These are phyloP conservation scores for Meda fulgida DNA, from an alignment of 2,797 vertebrate genomes.

Conservation along the genomic window DNA sequence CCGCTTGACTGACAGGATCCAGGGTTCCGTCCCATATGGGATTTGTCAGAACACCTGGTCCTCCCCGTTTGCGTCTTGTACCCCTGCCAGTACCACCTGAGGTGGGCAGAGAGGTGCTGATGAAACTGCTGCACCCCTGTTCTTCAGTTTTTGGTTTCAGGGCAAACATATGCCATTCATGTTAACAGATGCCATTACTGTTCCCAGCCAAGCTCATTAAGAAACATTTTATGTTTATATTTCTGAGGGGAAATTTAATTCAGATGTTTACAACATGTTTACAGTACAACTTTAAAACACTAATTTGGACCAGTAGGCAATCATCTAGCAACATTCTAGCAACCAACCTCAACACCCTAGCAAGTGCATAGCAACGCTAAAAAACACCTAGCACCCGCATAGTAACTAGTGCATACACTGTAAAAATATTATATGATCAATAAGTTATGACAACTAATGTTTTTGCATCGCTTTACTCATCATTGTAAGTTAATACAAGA, in stretches of 20 bases:
- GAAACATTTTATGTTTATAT: not conserved
- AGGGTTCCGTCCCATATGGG: conserved; percentile 36
- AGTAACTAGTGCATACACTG: not conserved
- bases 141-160: conserved; percentile 22
- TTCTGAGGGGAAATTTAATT: not conserved
- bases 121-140: not conserved
- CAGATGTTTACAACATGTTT: not conserved
- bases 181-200: conserved; percentile 27
- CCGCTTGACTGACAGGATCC: conserved; percentile 42
- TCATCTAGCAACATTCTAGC: not conserved
- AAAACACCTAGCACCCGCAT: not conserved
- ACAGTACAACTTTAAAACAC: not conserved
- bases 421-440: too few relatives aligned
- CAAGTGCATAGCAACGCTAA: not conserved
- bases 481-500: too few relatives aligned
- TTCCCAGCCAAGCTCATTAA: conserved; percentile 5
- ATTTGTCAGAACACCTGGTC: conserved; percentile 49
- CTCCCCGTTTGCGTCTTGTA: not conserved
- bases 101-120: conserved; percentile 14
- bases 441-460: too few relatives aligned
- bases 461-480: too few relatives aligned
- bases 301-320: not conserved
- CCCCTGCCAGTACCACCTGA: conserved; percentile 20
- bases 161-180: conserved; percentile 44
- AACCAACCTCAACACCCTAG: not conserved